Conservation (phyloP, 2,113 vertebrate genomes). For the Theristicus caerulescens region DNA sequence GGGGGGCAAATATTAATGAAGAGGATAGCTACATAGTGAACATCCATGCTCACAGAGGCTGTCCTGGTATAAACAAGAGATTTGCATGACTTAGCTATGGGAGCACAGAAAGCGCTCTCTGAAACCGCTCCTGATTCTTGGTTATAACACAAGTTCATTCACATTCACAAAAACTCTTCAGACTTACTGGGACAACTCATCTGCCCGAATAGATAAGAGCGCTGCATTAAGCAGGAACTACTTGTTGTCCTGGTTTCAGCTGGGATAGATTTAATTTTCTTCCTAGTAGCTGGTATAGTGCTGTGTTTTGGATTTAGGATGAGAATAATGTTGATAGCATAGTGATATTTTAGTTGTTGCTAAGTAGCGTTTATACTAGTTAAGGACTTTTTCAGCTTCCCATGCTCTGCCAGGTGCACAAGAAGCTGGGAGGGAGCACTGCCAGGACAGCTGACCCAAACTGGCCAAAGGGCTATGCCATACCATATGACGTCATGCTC, state of each 20-base stretch:
- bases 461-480: too few species aligned
- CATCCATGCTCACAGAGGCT: accelerated
- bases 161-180: background rate
- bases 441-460: too few species aligned
- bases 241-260: background rate
- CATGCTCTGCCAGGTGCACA: too few species aligned
- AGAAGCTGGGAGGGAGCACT: too few species aligned
- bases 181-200: background rate
- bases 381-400: too few species aligned
- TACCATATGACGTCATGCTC: too few species aligned
- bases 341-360: too few species aligned
- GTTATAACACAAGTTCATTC: background rate
- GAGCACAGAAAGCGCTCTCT: background rate
- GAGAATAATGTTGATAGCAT: too few species aligned
- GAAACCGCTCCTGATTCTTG: background rate
- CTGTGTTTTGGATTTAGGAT: too few species aligned
- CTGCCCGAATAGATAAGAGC: background rate
- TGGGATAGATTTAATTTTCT: too few species aligned
- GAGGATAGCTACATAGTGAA: background rate
- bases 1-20: background rate
- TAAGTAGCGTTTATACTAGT: too few species aligned
- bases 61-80: background rate
- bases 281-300: too few species aligned
- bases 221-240: background rate
- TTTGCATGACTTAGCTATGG: background rate